A percentile compares a stretch with the other conserved stretches of the same genome.
These are phyloP conservation scores for Lepilemur septentrionalis DNA, from an alignment of 2,797 vertebrate genomes.

Conservation along the genomic window DNA sequence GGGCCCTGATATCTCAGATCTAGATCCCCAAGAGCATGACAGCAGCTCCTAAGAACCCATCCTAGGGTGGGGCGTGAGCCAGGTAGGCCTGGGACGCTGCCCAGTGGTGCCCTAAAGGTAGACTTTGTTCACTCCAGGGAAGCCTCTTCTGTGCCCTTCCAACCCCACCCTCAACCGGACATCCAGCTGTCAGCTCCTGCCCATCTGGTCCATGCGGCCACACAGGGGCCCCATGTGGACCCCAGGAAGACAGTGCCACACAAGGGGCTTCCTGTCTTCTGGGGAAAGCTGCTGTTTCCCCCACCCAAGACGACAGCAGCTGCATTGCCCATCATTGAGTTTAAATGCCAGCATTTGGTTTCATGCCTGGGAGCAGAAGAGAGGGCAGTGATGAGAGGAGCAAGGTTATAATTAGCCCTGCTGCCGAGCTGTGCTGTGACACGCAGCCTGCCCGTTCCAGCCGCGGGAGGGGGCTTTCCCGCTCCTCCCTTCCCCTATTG, in stretches of 20 bases:
- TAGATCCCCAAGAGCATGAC: not conserved
- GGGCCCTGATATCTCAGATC: not conserved
- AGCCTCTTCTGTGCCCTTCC: not conserved
- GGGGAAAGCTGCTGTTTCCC: slow-evolving; percentile 53
- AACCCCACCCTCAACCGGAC: rapidly evolving
- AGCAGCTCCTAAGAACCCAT: not conserved
- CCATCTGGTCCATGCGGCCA: not conserved
- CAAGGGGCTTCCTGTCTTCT: not conserved
- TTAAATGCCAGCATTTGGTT: slow-evolving; percentile 68
- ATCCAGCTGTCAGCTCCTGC: not conserved
- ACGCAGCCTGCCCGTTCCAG: no score
- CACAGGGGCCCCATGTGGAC: rapidly evolving
- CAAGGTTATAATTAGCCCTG: not conserved
- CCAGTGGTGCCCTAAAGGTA: not conserved
- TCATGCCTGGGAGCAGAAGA: not conserved
- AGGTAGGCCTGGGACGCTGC: not conserved
- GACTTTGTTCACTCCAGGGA: not conserved
- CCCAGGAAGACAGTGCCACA: not conserved
- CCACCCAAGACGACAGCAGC: slow-evolving; percentile 51
- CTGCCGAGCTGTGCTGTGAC: not conserved
- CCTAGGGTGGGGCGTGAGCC: not conserved
- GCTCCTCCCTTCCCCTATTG: not conserved
- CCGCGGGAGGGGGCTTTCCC: rapidly evolving
- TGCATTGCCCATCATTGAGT: slow-evolving; percentile 52
- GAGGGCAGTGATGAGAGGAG: not conserved